A percentile compares a stretch with the other conserved stretches of the same genome.
Evolutionary conservation across 2,113 vertebrate genomes (phyloP).

Genomic region (Chinchilla lanigera): DNA sequence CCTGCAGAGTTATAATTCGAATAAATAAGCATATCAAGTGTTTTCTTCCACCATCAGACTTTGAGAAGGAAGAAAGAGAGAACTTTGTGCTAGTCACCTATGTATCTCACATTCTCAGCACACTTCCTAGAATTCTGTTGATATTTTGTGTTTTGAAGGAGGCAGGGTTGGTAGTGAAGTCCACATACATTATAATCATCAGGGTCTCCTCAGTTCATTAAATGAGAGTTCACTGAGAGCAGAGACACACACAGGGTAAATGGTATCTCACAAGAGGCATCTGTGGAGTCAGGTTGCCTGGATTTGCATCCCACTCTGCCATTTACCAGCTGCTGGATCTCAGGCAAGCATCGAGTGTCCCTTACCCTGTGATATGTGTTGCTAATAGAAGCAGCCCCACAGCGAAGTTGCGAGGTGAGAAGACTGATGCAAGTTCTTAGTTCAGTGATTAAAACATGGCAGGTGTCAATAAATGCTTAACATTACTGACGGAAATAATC

Average conservation of each 20-base stretch:
- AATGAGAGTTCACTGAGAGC: not conserved
- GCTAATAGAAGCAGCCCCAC: not conserved
- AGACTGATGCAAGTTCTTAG: not conserved
- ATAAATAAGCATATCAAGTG: not conserved
- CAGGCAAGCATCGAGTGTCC: not conserved
- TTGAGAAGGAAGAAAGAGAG: not conserved
- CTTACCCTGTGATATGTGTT: not conserved
- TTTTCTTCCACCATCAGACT: not conserved
- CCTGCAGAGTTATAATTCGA: not conserved
- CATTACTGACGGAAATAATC: not conserved
- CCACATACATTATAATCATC: not conserved
- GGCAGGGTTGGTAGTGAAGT: not conserved
- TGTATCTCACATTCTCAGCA: not conserved
- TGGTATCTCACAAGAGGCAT: not conserved
- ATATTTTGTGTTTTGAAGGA: conserved; percentile 2
- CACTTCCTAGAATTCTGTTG: not conserved
- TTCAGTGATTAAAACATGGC: not conserved
- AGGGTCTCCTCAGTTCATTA: not conserved
- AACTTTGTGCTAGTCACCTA: not conserved
- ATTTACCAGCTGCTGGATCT: not conserved
- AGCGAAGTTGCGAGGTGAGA: not conserved
- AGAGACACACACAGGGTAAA: not conserved
- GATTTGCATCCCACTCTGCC: not conserved
- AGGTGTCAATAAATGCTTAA: not conserved
- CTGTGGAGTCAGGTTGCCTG: not conserved